phyloP scores from a whole-genome alignment of 1,140 invertebrate species.

The Dinoponera quadriceps region DNA sequence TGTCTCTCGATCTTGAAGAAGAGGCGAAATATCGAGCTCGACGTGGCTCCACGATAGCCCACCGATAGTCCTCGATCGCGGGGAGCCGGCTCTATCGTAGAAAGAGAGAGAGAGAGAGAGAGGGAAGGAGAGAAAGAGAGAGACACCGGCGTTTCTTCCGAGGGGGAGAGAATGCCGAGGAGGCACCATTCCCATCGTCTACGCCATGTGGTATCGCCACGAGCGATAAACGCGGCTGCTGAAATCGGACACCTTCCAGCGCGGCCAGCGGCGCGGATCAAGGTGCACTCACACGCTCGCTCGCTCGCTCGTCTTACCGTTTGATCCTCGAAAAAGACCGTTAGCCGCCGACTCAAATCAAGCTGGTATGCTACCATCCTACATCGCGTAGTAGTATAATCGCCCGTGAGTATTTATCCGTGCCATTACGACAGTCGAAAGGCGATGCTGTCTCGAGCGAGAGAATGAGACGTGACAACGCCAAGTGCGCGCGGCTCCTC shows the following conservation, averaged over 20 bases:
- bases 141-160: neutral
- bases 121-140: too few species aligned
- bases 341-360: constrained; percentile 55
- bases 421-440: constrained; percentile 22
- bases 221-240: constrained; percentile 55
- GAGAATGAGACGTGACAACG: constrained; percentile 28
- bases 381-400: constrained; percentile 26
- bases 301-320: constrained; percentile 30
- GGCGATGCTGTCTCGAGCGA: neutral
- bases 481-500: constrained; percentile 8
- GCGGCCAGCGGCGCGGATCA: constrained; percentile 52
- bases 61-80: constrained; percentile 32
- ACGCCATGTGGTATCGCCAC: constrained; percentile 16
- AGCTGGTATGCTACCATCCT: constrained; percentile 42
- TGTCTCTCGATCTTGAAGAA: constrained; percentile 19
- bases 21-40: constrained; percentile 32
- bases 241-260: constrained; percentile 61
- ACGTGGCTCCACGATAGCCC: neutral
- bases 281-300: constrained; percentile 61
- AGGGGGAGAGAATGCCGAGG: constrained; percentile 26
- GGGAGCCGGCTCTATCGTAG: too few species aligned
- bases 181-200: constrained; percentile 54
- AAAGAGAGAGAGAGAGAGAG: too few species aligned
- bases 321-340: constrained; percentile 61
- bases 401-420: constrained; percentile 44